Conservation (phyloP, 2,113 vertebrate species). For the Dicrurus megarhynchus region DNA sequence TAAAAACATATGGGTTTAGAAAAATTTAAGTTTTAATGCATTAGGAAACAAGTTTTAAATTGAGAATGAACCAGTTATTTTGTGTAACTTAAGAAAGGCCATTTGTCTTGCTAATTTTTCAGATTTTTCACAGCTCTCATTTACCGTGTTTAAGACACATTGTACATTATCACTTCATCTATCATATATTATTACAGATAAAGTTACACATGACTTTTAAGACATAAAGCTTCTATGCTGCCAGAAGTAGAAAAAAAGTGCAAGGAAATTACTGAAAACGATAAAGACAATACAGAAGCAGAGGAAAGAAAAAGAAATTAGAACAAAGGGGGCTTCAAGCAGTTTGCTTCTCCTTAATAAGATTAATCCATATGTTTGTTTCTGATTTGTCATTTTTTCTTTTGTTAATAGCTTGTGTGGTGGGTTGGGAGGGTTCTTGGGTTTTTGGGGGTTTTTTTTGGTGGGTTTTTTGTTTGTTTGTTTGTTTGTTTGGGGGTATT, state of each 20-base stretch:
- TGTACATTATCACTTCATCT: slow-evolving; percentile 34
- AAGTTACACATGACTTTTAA: slow-evolving; percentile 6
- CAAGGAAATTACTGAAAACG: background rate
- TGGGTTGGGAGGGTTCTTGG: fast-evolving
- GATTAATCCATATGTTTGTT: background rate
- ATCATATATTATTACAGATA: slow-evolving; percentile 22
- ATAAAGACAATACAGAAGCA: background rate
- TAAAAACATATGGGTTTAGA: slow-evolving; percentile 11
- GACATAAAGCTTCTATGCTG: background rate
- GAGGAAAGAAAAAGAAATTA: background rate
- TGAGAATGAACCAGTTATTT: slow-evolving; percentile 25
- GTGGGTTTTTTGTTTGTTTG: background rate
- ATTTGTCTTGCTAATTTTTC: slow-evolving; percentile 36
- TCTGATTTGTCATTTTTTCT: background rate
- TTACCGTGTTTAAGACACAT: slow-evolving; percentile 29
- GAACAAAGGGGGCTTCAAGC: background rate
- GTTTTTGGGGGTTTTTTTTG: background rate
- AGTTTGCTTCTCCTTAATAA: background rate
- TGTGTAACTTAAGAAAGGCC: background rate
- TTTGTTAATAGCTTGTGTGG: background rate
- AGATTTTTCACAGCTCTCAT: slow-evolving; percentile 38
- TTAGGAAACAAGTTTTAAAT: background rate
- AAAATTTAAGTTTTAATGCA: background rate
- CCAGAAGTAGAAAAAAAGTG: background rate
- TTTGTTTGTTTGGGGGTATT: background rate